phyloP scores from a whole-genome alignment of 2,113 vertebrate genomes.

The Pelodiscus sinensis region DNA sequence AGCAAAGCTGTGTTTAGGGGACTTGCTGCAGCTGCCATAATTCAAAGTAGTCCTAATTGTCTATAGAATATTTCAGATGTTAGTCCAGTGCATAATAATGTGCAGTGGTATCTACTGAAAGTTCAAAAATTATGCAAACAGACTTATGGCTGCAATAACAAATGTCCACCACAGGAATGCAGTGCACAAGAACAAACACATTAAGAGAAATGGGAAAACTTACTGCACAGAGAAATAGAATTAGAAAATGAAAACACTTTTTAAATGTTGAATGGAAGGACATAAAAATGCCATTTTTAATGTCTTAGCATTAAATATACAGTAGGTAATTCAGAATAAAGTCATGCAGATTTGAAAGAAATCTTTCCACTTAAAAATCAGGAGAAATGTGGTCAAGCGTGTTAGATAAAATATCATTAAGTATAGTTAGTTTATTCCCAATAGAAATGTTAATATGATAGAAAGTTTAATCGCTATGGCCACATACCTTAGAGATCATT shows the following conservation, averaged over 20 bases:
- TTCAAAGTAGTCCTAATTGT: neutral
- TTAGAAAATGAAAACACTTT: neutral
- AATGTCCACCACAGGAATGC: neutral
- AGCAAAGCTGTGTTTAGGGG: neutral
- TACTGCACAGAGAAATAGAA: neutral
- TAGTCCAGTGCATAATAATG: neutral
- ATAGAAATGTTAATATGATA: neutral
- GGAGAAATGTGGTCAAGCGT: accelerated
- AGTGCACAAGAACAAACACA: neutral
- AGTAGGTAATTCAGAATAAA: neutral
- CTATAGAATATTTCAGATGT: neutral
- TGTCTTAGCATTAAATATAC: neutral
- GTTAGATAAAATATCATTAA: neutral
- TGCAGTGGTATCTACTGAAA: neutral
- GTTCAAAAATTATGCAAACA: neutral
- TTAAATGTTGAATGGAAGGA: neutral
- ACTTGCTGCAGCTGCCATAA: neutral
- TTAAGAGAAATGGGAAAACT: neutral
- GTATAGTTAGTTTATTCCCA: neutral
- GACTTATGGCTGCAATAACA: neutral
- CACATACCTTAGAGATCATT: neutral
- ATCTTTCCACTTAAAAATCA: neutral
- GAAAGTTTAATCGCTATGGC: neutral
- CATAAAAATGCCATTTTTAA: neutral
- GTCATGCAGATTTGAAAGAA: neutral